Evolutionary conservation across 2,888 invertebrate genomes (phyloP).

Genomic region (Cryptus viduatorius): DNA sequence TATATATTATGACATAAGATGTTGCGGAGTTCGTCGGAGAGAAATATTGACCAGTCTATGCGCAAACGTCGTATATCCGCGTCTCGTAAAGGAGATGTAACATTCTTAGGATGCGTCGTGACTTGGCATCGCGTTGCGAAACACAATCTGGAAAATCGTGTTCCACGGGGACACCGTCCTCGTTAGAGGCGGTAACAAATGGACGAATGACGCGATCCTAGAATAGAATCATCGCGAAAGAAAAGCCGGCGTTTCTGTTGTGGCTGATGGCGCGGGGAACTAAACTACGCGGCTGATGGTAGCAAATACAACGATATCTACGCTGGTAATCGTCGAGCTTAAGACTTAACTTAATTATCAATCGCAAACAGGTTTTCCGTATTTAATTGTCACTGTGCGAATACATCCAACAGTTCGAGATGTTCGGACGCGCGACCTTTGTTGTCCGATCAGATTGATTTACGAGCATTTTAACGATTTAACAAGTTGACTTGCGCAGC

Average conservation of each 20-base stretch:
- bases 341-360: conserved; percentile 9
- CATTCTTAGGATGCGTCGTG: conserved; percentile 44
- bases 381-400: conserved; percentile 19
- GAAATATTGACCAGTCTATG: conserved; percentile 2
- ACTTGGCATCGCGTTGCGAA: conserved; percentile 52
- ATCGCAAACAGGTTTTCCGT: conserved; percentile 49
- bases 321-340: background rate
- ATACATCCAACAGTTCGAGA: conserved; percentile 8
- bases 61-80: background rate
- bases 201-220: conserved; percentile 49
- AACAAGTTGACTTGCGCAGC: background rate
- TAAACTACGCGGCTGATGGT: background rate
- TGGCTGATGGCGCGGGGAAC: conserved; percentile 1
- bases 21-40: background rate
- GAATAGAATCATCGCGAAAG: conserved; percentile 49
- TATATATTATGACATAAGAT: background rate
- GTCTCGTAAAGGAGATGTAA: conserved; percentile 1
- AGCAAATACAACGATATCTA: background rate
- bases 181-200: conserved; percentile 7
- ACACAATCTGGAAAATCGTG: conserved; percentile 59
- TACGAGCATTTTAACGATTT: background rate
- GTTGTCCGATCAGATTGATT: background rate
- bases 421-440: conserved; percentile 7
- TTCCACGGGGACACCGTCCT: conserved; percentile 44
- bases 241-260: conserved; percentile 23